phyloP scores from a whole-genome alignment of 2,888 invertebrate species.

The Hyles lineata region DNA sequence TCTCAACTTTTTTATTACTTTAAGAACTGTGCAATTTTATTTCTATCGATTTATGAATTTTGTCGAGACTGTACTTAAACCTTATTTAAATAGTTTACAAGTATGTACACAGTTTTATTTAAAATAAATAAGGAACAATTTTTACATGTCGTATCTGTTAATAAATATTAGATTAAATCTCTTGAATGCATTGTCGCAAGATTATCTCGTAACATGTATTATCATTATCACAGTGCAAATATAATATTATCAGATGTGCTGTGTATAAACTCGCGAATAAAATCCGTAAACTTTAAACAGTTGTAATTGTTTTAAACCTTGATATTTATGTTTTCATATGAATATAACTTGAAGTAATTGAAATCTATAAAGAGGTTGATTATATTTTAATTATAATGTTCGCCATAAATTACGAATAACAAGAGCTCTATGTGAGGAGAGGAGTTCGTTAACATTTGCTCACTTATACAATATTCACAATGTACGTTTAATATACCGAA shows the following conservation, averaged over 20 bases:
- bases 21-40: background rate
- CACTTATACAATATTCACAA: background rate
- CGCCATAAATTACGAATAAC: conserved; percentile 5
- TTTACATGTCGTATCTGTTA: background rate
- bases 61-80: no score
- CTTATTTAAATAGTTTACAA: no score
- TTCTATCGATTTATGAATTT: background rate
- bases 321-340: background rate
- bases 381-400: background rate
- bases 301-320: conserved; percentile 15
- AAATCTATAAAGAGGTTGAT: background rate
- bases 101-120: background rate
- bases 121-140: background rate
- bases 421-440: conserved; percentile 9
- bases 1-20: background rate
- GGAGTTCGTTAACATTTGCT: conserved; percentile 5
- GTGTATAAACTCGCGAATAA: background rate
- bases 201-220: conserved; percentile 14
- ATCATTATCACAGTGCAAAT: conserved; percentile 17
- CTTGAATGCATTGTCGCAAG: background rate
- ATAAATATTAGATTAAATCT: background rate
- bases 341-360: background rate
- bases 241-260: background rate
- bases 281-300: background rate
- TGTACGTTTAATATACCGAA: background rate